phyloP scores from a whole-genome alignment of 2,888 invertebrate species.

The Scaeva pyrastri region DNA sequence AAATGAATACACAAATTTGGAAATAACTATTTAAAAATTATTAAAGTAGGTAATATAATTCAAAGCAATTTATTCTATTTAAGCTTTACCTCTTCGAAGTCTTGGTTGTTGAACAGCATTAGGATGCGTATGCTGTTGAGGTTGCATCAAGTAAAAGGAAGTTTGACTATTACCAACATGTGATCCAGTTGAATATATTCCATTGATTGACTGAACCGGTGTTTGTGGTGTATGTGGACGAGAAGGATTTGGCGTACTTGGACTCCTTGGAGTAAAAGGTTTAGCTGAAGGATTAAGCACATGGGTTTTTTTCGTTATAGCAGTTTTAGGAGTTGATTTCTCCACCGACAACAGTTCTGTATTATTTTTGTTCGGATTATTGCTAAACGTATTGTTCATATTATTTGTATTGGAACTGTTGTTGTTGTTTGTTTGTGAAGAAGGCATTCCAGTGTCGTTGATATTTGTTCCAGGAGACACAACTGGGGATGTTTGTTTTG shows the following conservation, averaged over 20 bases:
- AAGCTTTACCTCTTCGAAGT: slow-evolving; percentile 81
- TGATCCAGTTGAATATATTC: slow-evolving; percentile 80
- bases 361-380: slow-evolving; percentile 62
- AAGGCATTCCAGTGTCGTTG: slow-evolving; percentile 44
- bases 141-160: slow-evolving; percentile 83
- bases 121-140: slow-evolving; percentile 82
- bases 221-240: slow-evolving; percentile 95
- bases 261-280: slow-evolving; percentile 91
- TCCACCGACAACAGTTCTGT: slow-evolving; percentile 84
- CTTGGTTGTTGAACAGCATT: slow-evolving; percentile 82
- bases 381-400: slow-evolving; percentile 64
- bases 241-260: slow-evolving; percentile 87
- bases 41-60: no score
- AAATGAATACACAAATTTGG: no score
- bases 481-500: slow-evolving; percentile 64
- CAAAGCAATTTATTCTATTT: no score
- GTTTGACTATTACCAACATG: slow-evolving; percentile 82
- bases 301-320: slow-evolving; percentile 87
- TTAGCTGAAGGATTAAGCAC: slow-evolving; percentile 94
- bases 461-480: slow-evolving; percentile 57
- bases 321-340: slow-evolving; percentile 85
- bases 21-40: no score
- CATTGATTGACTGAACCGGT: slow-evolving; percentile 85
- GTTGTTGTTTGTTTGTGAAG: slow-evolving; percentile 47
- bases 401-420: slow-evolving; percentile 69